Conservation (phyloP, 2,888 invertebrate species). For the Drosophila picticornis region DNA sequence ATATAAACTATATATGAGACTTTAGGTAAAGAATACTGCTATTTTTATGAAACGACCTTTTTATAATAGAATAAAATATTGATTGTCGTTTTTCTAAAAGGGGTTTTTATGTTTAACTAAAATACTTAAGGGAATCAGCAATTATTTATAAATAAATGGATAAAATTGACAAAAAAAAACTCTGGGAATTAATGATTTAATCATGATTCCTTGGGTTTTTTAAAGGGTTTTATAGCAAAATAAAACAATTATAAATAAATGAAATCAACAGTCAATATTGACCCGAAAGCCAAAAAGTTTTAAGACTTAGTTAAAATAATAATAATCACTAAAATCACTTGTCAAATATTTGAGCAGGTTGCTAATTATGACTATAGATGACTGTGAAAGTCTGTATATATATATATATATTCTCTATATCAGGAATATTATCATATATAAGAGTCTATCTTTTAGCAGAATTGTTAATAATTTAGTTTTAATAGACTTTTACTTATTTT, state of each 20-base stretch:
- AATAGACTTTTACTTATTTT: neutral
- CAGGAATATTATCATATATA: neutral
- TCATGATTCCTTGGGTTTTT: neutral
- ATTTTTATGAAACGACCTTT: too few species aligned
- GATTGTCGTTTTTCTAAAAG: neutral
- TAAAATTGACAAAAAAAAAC: too few species aligned
- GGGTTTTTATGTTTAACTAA: neutral
- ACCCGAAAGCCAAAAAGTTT: fast-evolving
- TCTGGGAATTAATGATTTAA: too few species aligned
- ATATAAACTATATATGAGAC: neutral
- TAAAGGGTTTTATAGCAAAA: neutral
- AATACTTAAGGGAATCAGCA: neutral
- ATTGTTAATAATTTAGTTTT: neutral
- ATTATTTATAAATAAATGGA: neutral
- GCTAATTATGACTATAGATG: neutral
- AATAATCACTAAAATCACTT: neutral
- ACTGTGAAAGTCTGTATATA: too few species aligned
- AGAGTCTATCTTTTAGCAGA: neutral
- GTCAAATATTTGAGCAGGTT: neutral
- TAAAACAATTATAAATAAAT: neutral
- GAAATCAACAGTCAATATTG: neutral
- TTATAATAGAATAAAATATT: neutral
- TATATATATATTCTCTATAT: neutral
- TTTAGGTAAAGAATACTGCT: neutral
- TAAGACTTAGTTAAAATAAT: neutral